These are phyloP conservation scores for Myrmecophaga tridactyla DNA, from an alignment of 2,113 vertebrate genomes.

Conservation along the genomic window DNA sequence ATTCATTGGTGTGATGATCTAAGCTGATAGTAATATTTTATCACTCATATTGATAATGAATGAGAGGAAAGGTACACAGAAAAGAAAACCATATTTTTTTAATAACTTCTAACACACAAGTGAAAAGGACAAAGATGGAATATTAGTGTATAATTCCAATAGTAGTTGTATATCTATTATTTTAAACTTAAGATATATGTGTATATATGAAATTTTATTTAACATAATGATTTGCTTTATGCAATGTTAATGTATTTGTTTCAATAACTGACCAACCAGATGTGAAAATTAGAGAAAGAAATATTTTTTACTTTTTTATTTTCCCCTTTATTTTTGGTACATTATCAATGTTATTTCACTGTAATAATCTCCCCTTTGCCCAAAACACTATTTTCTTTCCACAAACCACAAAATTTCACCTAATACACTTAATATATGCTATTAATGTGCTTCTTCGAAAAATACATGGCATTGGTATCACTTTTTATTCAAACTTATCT, in stretches of 20 bases:
- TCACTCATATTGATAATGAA: not conserved
- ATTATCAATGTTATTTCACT: not conserved
- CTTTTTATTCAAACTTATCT: not conserved
- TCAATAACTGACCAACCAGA: not conserved
- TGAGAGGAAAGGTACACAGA: not conserved
- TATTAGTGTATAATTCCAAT: not conserved
- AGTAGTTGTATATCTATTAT: not conserved
- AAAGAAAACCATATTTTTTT: not conserved
- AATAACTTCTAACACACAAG: not conserved
- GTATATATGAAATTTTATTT: not conserved
- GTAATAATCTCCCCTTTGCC: not conserved
- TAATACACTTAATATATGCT: not conserved
- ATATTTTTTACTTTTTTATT: not conserved
- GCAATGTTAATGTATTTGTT: not conserved
- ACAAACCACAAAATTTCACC: not conserved
- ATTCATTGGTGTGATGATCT: not conserved
- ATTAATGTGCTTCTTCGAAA: not conserved
- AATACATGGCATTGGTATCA: not conserved
- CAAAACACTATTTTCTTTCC: not conserved
- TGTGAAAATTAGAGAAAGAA: not conserved
- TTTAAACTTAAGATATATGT: not conserved
- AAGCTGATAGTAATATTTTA: not conserved
- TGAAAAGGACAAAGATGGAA: not conserved
- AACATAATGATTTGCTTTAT: not conserved
- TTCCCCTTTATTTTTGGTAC: not conserved